Percentiles rank a stretch among this genome's conserved stretches.
These are phyloP conservation scores for Lycocerus yunnanus DNA, from an alignment of 2,888 invertebrate genomes.

Conservation along the genomic window DNA sequence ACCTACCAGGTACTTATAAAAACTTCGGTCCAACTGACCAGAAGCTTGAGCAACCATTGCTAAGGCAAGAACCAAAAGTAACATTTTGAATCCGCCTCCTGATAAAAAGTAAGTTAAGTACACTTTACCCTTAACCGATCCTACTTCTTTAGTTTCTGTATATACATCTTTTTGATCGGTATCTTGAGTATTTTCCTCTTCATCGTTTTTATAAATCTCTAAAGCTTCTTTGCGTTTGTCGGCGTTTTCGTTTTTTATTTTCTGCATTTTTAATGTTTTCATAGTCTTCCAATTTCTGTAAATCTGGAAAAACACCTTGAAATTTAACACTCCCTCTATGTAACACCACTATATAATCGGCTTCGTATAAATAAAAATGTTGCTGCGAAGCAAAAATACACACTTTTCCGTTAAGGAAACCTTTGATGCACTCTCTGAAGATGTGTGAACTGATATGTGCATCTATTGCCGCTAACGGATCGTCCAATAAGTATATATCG, in stretches of 20 bases:
- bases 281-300: not conserved
- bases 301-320: not conserved
- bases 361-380: constrained; percentile 4
- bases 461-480: constrained; percentile 45
- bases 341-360: not conserved
- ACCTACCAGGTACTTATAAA: constrained; percentile 25
- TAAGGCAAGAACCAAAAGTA: constrained; percentile 22
- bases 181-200: not conserved
- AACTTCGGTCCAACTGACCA: constrained; percentile 34
- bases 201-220: not conserved
- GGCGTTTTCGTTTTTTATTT: not conserved
- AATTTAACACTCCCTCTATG: not conserved
- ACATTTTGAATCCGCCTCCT: constrained; percentile 37
- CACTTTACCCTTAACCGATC: constrained; percentile 36
- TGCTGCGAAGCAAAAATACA: constrained; percentile 10
- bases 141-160: constrained; percentile 36
- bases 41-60: constrained; percentile 34
- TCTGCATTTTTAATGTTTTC: not conserved
- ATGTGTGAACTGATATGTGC: constrained; percentile 71
- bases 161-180: constrained; percentile 20
- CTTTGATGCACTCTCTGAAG: constrained; percentile 64
- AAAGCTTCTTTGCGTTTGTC: not conserved
- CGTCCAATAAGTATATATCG: constrained; percentile 17
- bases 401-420: constrained; percentile 27
- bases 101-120: constrained; percentile 38